Percentiles rank a stretch among this genome's conserved stretches.
phyloP scores from a whole-genome alignment of 2,888 invertebrate genomes.

The Pseudoips prasinana region DNA sequence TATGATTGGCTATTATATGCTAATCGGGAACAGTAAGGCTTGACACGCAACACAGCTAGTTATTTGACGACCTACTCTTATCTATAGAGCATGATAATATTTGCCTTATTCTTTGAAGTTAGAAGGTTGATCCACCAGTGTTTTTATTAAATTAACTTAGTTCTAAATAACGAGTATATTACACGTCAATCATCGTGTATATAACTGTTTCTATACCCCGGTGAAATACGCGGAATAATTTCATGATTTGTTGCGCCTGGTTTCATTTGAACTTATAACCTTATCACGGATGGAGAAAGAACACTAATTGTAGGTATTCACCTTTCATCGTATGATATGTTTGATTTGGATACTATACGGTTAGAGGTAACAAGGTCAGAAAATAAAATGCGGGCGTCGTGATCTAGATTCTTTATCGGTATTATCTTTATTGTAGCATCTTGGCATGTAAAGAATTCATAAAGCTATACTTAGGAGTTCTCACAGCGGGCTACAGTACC shows the following conservation, averaged over 20 bases:
- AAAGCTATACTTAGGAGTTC: slow-evolving; percentile 46
- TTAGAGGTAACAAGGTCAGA: slow-evolving; percentile 36
- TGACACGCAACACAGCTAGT: slow-evolving; percentile 40
- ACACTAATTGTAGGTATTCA: slow-evolving; percentile 27
- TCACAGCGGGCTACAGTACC: slow-evolving; percentile 46
- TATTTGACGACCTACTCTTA: slow-evolving; percentile 33
- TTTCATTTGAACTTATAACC: slow-evolving; percentile 45
- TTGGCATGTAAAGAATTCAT: slow-evolving; percentile 31
- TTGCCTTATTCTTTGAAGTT: slow-evolving; percentile 11
- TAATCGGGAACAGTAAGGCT: slow-evolving; percentile 55
- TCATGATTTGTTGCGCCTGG: slow-evolving; percentile 28
- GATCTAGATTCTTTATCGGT: slow-evolving; percentile 33
- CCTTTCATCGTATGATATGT: slow-evolving; percentile 35
- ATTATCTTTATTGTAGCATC: slow-evolving; percentile 29
- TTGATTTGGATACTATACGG: slow-evolving; percentile 36
- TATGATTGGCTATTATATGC: slow-evolving; percentile 60
- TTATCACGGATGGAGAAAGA: slow-evolving; percentile 35
- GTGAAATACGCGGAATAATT: slow-evolving; percentile 21
- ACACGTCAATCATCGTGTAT: slow-evolving; percentile 31
- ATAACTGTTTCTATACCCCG: slow-evolving; percentile 28
- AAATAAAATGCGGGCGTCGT: slow-evolving; percentile 32
- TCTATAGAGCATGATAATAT: too few relatives aligned
- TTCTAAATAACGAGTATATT: slow-evolving; percentile 27
- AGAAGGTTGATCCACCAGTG: slow-evolving; percentile 6
- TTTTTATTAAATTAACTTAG: slow-evolving; percentile 26